These are phyloP conservation scores for Chlamydotis undulata DNA, from an alignment of 2,113 vertebrate species.

Conservation along the genomic window DNA sequence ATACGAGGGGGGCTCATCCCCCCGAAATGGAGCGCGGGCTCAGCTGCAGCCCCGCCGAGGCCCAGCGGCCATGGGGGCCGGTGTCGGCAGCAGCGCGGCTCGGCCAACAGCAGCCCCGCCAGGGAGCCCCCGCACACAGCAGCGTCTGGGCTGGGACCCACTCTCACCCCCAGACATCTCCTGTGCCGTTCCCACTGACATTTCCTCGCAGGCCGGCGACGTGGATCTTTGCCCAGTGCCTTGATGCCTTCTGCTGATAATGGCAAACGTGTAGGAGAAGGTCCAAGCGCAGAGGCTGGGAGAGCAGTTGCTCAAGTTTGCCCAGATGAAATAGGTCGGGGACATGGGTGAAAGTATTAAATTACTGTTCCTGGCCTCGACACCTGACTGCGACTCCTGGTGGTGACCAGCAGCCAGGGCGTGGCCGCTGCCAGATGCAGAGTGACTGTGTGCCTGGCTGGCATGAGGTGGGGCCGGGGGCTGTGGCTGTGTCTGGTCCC, in stretches of 20 bases:
- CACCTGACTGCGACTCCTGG: not conserved
- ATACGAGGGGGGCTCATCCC: too few species aligned
- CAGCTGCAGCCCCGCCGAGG: too few species aligned
- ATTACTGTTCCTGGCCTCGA: not conserved
- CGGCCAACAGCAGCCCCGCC: too few species aligned
- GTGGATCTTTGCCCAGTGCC: accelerated
- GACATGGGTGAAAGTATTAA: not conserved
- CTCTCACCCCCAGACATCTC: too few species aligned
- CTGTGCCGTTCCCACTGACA: too few species aligned
- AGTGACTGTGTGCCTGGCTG: accelerated
- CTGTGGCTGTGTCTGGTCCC: not conserved
- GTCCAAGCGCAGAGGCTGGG: not conserved
- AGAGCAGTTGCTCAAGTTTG: not conserved
- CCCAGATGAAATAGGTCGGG: not conserved
- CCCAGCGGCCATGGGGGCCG: too few species aligned
- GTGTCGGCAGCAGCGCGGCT: too few species aligned
- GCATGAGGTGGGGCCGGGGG: accelerated
- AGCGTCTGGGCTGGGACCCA: too few species aligned
- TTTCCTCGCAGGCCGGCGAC: not conserved
- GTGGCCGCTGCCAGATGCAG: accelerated
- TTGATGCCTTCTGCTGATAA: not conserved
- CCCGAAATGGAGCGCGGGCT: too few species aligned
- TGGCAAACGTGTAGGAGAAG: not conserved
- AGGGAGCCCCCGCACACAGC: too few species aligned
- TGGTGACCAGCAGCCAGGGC: accelerated